Evolutionary conservation across 35 echinoderm and acorn worm genomes (phyloP), one percentile per base, ranked within the genome.

Genomic region (Lytechinus variegatus): DNA sequence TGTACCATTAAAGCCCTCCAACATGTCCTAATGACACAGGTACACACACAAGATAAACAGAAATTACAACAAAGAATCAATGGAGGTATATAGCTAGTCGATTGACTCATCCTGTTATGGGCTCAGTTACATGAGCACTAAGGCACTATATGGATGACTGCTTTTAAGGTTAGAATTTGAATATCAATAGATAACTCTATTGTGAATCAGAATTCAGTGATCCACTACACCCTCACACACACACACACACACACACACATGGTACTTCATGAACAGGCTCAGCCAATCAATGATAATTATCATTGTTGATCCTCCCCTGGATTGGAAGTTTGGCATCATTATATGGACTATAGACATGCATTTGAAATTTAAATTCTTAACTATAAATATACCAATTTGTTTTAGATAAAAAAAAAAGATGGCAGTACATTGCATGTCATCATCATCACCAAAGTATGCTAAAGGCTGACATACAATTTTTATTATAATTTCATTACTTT

Each of bases 271-370:
- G 27, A 28, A 51, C 24, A 24, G 66, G 88, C 88, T 90, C 4
- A 54, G n/a, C 29, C 88, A 90, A 90, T 90, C 88, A 90, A 90
- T 90, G 28, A 9, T 12, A 90, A 90, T 90, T 90, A 52, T 90
- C 10, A 79, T 79, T 79, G 19, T 79, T 79, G 66, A 79, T 79
- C 66, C 66, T 79, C 66, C 66, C 66, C 5, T 79, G 66, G 19
- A n/a, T 79, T 79, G 66, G 66, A 16, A 79, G 66, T 24, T 79
- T 71, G 14, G 19, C 3, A 71, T 44, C 33, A 44, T 44, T 44
- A 44, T 44, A 2, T 44, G 33, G 33, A 44, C 33, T 44, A 44
- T 44, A 2, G 33, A 44, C 33, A 44, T 44, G 33, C 33, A 44
- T 44, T 44, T 44, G 33, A 44, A 44, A 44, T 44, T 44, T 44